Evolutionary conservation across 2,113 vertebrate species (phyloP), one percentile per base, ranked within the genome.

Genomic region (Brachyhypopomus occidentalis): DNA sequence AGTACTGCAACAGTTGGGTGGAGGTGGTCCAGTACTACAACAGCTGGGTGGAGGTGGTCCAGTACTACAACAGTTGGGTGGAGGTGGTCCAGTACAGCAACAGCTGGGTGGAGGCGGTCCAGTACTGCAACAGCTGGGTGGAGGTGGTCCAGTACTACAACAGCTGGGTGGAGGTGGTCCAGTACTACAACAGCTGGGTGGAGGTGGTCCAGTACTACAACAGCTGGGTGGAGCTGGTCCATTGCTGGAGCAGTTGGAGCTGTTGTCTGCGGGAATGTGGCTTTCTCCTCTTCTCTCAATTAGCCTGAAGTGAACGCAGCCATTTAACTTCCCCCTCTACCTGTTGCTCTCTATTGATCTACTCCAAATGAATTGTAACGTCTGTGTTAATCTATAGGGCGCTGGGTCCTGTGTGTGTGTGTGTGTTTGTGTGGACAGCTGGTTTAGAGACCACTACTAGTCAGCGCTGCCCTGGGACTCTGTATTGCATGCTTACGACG

Each of bases 311-410:
- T 75, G 69, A 66, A 75, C 58, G 30, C 58, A 59, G 22, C 75
- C 73, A 41, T 85, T 83, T 79, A 79, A 80, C 83, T 82, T 82
- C 78, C 48, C 56, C 72, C 67, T 81, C 79, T 84, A 86, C 82
- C 80, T 89, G 82, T 89, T 80, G 88, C 74, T 76, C 25, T 30
- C 55, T 84, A 83, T 87, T 67, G 83, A 84, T 86, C 72, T 5
- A n/a, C 60, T 77, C 77, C 80, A 82, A 78, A 85, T 86, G 78
- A 84, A 86, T 87, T 82, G 79, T 62, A 81, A 84, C 75, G 71
- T 85, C 80, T 77, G 52, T 41, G 79, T 86, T 79, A 79, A 87
- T 83, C 84, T 80, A 70, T 78, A 83, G 81, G 72, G 63, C 75
- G 23, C 75, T 14, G 59, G 75, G 77, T 55, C 36, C 27, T 73